phyloP scores from a whole-genome alignment of 2,113 vertebrate species.

The Galemys pyrenaicus region DNA sequence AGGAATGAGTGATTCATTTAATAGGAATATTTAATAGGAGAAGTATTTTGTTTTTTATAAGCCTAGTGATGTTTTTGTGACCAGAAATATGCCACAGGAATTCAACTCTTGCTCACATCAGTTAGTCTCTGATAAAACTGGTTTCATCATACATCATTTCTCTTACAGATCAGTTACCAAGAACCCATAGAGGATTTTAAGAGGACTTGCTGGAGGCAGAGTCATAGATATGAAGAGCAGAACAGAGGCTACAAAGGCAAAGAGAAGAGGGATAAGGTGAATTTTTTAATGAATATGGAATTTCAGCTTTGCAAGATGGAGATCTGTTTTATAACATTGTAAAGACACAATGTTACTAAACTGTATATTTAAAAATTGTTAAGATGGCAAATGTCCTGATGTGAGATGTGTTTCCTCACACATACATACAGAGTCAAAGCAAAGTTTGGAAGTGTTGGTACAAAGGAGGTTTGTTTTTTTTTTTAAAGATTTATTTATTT shows the following conservation, averaged over 20 bases:
- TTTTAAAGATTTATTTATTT: too few relatives aligned
- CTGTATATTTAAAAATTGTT: not conserved
- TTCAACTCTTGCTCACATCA: too few relatives aligned
- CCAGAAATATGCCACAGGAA: too few relatives aligned
- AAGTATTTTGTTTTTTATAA: too few relatives aligned
- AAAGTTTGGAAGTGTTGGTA: not conserved
- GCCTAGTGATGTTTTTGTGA: too few relatives aligned
- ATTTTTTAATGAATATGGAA: not conserved
- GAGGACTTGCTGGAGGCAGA: not conserved
- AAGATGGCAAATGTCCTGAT: not conserved
- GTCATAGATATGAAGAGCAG: not conserved
- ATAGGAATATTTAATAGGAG: too few relatives aligned
- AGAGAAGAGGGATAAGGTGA: not conserved
- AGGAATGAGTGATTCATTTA: too few relatives aligned
- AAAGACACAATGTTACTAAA: not conserved
- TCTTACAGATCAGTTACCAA: too few relatives aligned
- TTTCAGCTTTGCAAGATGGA: not conserved
- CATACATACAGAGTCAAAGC: not conserved
- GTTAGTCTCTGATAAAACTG: too few relatives aligned
- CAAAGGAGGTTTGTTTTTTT: too few relatives aligned
- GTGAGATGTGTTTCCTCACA: not conserved
- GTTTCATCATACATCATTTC: too few relatives aligned
- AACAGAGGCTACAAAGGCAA: not conserved
- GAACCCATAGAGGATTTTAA: too few relatives aligned
- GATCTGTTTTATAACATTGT: not conserved